Percentiles rank a stretch among this genome's conserved stretches.
phyloP scores from a whole-genome alignment of 53 echinoderm and acorn worm species.

The Zoroaster sp. region DNA sequence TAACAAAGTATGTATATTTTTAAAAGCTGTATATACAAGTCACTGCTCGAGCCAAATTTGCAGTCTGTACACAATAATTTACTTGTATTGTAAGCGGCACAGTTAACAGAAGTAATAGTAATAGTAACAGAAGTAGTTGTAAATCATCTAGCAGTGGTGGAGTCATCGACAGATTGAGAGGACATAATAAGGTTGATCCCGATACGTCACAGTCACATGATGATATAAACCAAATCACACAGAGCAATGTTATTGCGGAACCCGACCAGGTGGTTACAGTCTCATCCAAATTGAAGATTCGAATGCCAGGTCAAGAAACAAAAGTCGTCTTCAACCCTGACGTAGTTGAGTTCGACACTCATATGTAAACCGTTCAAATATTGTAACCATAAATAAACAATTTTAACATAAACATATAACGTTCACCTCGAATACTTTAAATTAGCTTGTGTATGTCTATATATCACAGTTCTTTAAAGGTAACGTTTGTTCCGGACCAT shows the following conservation, averaged over 20 bases:
- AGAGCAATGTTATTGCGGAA: background rate
- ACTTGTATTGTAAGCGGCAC: no score
- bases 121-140: background rate
- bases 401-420: no score
- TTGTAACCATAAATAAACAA: no score
- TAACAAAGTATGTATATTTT: no score
- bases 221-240: background rate
- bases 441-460: no score
- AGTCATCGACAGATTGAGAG: constrained; percentile 18
- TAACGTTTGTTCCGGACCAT: no score
- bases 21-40: no score
- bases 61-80: no score
- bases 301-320: background rate
- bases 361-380: background rate
- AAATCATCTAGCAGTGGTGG: background rate
- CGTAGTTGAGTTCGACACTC: constrained; percentile 29
- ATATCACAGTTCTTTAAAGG: no score
- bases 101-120: background rate
- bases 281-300: background rate
- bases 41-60: no score
- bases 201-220: background rate
- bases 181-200: constrained; percentile 30
- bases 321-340: constrained; percentile 26
- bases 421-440: no score
- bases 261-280: background rate